phyloP scores from a whole-genome alignment of 1,140 invertebrate genomes.

The Drosophila lini region DNA sequence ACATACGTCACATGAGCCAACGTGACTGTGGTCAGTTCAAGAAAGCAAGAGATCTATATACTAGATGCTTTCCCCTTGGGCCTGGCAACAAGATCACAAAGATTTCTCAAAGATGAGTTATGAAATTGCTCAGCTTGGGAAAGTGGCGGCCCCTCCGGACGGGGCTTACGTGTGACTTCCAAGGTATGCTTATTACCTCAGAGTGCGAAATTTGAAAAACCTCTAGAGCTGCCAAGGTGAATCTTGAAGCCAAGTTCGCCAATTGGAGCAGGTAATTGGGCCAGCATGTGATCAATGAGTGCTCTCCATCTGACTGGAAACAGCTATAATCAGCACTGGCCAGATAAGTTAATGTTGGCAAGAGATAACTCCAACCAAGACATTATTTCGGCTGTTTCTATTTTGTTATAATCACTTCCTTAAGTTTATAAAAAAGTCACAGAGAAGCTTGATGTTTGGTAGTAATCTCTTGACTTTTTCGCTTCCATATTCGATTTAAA shows the following conservation, averaged over 20 bases:
- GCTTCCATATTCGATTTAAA: neutral
- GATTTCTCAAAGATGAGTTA: slow-evolving; percentile 28
- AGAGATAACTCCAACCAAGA: slow-evolving; percentile 21
- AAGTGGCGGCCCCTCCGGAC: slow-evolving; percentile 23
- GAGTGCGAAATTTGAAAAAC: slow-evolving; percentile 46
- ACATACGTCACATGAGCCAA: slow-evolving; percentile 38
- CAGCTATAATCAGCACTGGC: slow-evolving; percentile 11
- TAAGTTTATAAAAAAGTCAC: neutral
- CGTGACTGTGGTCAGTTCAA: slow-evolving; percentile 76
- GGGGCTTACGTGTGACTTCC: slow-evolving; percentile 32
- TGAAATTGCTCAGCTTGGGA: slow-evolving; percentile 35
- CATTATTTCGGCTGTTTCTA: neutral
- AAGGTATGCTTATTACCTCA: slow-evolving; percentile 16
- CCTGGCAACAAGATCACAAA: slow-evolving; percentile 60
- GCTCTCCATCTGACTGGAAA: slow-evolving; percentile 6
- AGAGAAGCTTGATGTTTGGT: neutral
- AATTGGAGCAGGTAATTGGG: slow-evolving; percentile 38
- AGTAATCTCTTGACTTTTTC: neutral
- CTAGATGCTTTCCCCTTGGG: slow-evolving; percentile 4
- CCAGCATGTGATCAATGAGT: slow-evolving; percentile 41
- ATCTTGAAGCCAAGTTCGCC: slow-evolving; percentile 10
- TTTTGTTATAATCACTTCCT: neutral
- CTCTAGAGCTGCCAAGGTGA: slow-evolving; percentile 41
- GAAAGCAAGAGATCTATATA: slow-evolving; percentile 25
- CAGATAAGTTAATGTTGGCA: slow-evolving; percentile 24